Percentiles rank a stretch among this genome's conserved stretches.
Conservation (phyloP, 2,888 invertebrate genomes). For the Sycophila texana region DNA sequence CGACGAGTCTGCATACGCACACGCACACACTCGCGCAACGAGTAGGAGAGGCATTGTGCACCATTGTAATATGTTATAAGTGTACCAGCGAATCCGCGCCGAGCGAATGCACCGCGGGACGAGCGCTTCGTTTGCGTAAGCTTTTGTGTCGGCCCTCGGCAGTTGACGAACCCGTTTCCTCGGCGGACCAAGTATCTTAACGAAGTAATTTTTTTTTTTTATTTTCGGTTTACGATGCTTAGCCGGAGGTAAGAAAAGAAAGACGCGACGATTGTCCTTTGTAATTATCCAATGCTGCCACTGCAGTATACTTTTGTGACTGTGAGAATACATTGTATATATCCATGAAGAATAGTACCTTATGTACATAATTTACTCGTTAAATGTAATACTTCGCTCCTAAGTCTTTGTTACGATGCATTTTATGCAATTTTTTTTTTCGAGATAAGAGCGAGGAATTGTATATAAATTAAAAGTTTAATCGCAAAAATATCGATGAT, state of each 20-base stretch:
- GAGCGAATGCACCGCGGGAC: conserved; percentile 24
- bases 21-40: no score
- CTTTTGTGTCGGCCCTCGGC: conserved; percentile 61
- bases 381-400: no score
- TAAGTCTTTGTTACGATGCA: no score
- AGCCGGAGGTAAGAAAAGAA: neutral
- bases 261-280: conserved; percentile 22
- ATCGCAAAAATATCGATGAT: no score
- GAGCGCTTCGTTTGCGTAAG: conserved; percentile 35
- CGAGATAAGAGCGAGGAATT: no score
- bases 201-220: conserved; percentile 10
- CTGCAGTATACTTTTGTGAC: no score
- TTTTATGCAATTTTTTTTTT: no score
- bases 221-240: conserved; percentile 57
- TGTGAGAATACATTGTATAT: no score
- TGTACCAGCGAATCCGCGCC: neutral
- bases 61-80: conserved; percentile 13
- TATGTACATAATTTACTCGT: no score
- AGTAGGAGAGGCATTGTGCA: neutral
- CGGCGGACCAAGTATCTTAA: conserved; percentile 66
- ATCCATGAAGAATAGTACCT: no score
- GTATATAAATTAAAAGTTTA: no score
- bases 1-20: neutral
- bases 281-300: neutral
- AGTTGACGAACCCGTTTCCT: conserved; percentile 66